phyloP scores from a whole-genome alignment of 1,140 invertebrate species.

The Drosophila lowei region DNA sequence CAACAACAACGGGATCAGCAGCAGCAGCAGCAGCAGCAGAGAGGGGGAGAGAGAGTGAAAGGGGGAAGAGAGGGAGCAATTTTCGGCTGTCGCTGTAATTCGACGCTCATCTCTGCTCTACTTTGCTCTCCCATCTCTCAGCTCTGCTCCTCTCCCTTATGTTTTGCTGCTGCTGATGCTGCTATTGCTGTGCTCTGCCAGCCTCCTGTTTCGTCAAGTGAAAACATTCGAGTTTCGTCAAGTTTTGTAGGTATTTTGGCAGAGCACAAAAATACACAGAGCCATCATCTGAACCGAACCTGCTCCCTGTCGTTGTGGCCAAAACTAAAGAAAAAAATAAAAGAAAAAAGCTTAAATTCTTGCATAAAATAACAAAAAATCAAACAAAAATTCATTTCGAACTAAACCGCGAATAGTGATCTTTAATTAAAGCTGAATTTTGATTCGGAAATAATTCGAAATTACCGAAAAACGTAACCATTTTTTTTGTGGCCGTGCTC shows the following conservation, averaged over 20 bases:
- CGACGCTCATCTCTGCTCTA: slow-evolving; percentile 64
- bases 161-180: slow-evolving; percentile 12
- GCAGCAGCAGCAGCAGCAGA: slow-evolving; percentile 10
- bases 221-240: slow-evolving; percentile 72
- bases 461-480: slow-evolving; percentile 13
- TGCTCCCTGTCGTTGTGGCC: slow-evolving; percentile 38
- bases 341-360: slow-evolving; percentile 39
- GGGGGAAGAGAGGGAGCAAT: slow-evolving; percentile 42
- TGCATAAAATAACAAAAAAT: slow-evolving; percentile 22
- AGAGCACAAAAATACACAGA: slow-evolving; percentile 61
- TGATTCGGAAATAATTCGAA: slow-evolving; percentile 5
- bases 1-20: slow-evolving; percentile 31
- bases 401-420: slow-evolving; percentile 24
- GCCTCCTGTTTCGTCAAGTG: slow-evolving; percentile 66
- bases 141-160: slow-evolving; percentile 20
- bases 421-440: slow-evolving; percentile 7
- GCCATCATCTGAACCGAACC: slow-evolving; percentile 53
- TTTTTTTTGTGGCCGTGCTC: slow-evolving; percentile 37
- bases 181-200: slow-evolving; percentile 13
- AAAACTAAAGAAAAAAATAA: slow-evolving; percentile 40
- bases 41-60: slow-evolving; percentile 17
- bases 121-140: slow-evolving; percentile 41
- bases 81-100: slow-evolving; percentile 79
- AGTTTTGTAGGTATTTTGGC: slow-evolving; percentile 82
- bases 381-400: slow-evolving; percentile 11